phyloP scores from a whole-genome alignment of 30 jellyfish, hydroid and myxozoan species.

The Chironex yamaguchii region DNA sequence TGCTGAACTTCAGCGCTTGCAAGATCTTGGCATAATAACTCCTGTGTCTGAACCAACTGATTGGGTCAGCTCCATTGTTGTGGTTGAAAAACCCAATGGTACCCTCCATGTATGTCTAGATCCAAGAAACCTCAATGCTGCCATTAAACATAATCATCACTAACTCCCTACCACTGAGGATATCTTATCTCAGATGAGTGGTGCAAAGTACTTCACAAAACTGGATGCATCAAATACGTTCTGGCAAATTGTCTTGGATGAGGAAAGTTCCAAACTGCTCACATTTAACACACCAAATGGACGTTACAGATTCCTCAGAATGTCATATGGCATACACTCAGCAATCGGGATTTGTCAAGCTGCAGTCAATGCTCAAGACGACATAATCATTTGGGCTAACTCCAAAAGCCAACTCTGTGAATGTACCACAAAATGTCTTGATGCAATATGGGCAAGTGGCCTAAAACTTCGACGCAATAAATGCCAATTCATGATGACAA shows the following conservation, averaged over 20 bases:
- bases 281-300: constrained; percentile 79
- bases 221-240: constrained; percentile 75
- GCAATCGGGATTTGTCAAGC: constrained; percentile 78
- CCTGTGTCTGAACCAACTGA: constrained; percentile 56
- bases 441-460: constrained; percentile 13
- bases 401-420: background rate
- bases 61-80: constrained; percentile 74
- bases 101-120: constrained; percentile 82
- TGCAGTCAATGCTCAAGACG: constrained; percentile 71
- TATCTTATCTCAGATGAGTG: constrained; percentile 51
- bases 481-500: constrained; percentile 13
- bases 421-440: background rate
- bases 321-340: constrained; percentile 75
- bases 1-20: constrained; percentile 66
- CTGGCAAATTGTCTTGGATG: constrained; percentile 78
- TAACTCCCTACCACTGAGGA: constrained; percentile 83
- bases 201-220: constrained; percentile 61
- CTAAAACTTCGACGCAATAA: constrained; percentile 2
- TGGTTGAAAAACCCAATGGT: constrained; percentile 76
- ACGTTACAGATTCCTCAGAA: constrained; percentile 21
- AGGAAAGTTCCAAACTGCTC: constrained; percentile 59
- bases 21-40: constrained; percentile 34
- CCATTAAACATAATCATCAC: constrained; percentile 65
- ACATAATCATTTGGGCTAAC: constrained; percentile 71
- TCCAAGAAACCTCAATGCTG: constrained; percentile 65